These are phyloP conservation scores for Istiophorus platypterus DNA, from an alignment of 2,113 vertebrate genomes.

Conservation along the genomic window DNA sequence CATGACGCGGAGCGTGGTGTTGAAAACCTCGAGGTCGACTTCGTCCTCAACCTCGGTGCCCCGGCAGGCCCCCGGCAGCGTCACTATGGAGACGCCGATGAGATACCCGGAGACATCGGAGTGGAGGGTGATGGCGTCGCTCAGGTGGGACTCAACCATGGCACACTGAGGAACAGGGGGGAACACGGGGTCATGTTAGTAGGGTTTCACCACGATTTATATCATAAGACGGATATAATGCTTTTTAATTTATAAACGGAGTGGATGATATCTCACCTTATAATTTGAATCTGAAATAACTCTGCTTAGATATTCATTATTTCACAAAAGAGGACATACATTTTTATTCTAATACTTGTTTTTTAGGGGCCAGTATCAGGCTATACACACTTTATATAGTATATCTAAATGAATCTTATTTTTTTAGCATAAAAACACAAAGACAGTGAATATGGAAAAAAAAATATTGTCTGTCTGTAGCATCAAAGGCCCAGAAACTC, in stretches of 20 bases:
- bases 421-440: too few species aligned
- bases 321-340: neutral
- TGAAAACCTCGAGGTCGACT: constrained; percentile 91
- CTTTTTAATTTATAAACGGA: too few species aligned
- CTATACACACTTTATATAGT: neutral
- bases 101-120: constrained; percentile 89
- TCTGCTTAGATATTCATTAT: neutral
- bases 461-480: neutral
- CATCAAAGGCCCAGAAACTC: too few species aligned
- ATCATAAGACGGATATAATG: neutral
- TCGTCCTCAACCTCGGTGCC: constrained; percentile 92
- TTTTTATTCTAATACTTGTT: too few species aligned
- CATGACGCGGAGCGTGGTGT: constrained; percentile 88
- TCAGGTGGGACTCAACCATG: constrained; percentile 93
- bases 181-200: neutral
- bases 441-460: neutral
- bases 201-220: neutral
- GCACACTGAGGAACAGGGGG: constrained; percentile 85
- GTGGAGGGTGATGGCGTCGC: constrained; percentile 90
- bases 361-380: neutral
- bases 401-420: neutral
- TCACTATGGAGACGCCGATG: constrained; percentile 91
- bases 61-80: constrained; percentile 87
- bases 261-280: too few species aligned
- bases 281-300: neutral